phyloP scores from a whole-genome alignment of 1,140 invertebrate genomes.

The Conus betulinus region DNA sequence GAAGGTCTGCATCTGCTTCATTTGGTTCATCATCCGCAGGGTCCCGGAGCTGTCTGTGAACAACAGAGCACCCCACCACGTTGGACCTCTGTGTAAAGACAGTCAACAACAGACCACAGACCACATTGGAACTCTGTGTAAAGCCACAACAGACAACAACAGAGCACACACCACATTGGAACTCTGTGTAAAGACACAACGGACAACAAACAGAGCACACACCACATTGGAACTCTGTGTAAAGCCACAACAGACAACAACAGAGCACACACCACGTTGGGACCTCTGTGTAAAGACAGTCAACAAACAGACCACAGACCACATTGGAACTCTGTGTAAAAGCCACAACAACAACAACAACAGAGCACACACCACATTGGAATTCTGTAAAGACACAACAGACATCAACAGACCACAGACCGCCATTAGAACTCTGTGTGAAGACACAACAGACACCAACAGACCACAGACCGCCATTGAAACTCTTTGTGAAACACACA shows the following conservation, averaged over 20 bases:
- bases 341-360: not conserved
- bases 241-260: not conserved
- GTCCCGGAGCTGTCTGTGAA: not conserved
- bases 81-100: not conserved
- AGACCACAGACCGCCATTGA: too few relatives aligned
- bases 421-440: not conserved
- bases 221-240: not conserved
- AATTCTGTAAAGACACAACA: not conserved
- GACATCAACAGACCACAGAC: not conserved
- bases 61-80: not conserved
- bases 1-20: not conserved
- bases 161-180: not conserved
- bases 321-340: not conserved
- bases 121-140: not conserved
- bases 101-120: not conserved
- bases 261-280: too few relatives aligned
- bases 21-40: not conserved
- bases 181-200: not conserved
- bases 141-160: not conserved
- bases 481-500: too few relatives aligned
- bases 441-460: not conserved
- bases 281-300: too few relatives aligned
- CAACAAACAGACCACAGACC: not conserved
- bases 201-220: not conserved
- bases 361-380: not conserved